Percentiles rank a stretch among this genome's conserved stretches.
Conservation (phyloP, 2,888 invertebrate species). For the Prosapia bicincta region DNA sequence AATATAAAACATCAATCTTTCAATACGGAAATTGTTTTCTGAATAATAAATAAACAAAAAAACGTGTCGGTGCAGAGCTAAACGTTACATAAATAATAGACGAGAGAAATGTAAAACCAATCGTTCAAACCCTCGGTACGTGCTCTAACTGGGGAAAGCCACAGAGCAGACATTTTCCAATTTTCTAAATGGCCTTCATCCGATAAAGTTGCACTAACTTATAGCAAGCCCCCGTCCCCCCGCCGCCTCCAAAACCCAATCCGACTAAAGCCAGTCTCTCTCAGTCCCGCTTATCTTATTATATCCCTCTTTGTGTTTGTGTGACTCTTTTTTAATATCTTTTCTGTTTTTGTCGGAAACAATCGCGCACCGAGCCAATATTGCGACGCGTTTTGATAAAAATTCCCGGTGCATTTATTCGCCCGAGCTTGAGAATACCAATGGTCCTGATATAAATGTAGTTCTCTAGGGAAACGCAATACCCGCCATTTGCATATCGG, state of each 20-base stretch:
- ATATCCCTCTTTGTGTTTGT: slow-evolving; percentile 30
- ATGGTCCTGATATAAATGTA: background rate
- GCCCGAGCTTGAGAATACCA: slow-evolving; percentile 8
- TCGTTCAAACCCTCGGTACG: slow-evolving; percentile 17
- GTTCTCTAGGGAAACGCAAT: background rate
- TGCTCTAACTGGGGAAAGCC: slow-evolving; percentile 15
- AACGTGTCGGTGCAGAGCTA: background rate
- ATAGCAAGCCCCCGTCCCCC: slow-evolving; percentile 22
- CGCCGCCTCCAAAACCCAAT: background rate
- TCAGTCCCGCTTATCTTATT: slow-evolving; percentile 28
- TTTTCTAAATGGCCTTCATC: slow-evolving; percentile 31
- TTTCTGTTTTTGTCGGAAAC: slow-evolving; percentile 19
- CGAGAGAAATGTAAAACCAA: slow-evolving; percentile 20
- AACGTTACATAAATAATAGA: background rate
- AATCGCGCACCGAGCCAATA: slow-evolving; percentile 4
- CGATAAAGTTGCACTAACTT: slow-evolving; percentile 31
- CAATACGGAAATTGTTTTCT: background rate
- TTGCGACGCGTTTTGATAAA: slow-evolving; percentile 25
- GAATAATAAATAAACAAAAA: background rate
- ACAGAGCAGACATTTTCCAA: slow-evolving; percentile 30
- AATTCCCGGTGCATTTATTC: slow-evolving; percentile 11
- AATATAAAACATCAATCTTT: too few species aligned
- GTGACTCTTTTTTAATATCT: slow-evolving; percentile 30
- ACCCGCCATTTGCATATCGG: background rate
- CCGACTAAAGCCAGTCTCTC: background rate